A percentile compares a stretch with the other conserved stretches of the same genome.
Evolutionary conservation across 2,113 vertebrate species (phyloP).

Genomic region (Heloderma charlesbogerti): DNA sequence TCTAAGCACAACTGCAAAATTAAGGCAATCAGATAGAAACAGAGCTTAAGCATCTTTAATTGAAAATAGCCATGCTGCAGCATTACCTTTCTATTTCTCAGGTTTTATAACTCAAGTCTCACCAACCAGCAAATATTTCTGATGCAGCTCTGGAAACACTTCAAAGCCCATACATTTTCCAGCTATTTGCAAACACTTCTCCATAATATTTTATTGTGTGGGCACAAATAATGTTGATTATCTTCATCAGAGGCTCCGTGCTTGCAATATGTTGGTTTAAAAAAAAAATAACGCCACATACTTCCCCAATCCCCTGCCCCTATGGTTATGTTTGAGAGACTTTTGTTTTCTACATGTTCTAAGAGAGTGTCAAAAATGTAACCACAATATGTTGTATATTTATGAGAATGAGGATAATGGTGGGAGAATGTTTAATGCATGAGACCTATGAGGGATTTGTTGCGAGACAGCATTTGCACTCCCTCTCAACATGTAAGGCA

Average conservation of each 20-base stretch:
- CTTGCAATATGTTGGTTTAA: background rate
- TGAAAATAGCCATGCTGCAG: accelerated
- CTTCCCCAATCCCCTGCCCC: background rate
- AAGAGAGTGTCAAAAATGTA: slow-evolving; percentile 41
- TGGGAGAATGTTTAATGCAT: slow-evolving; percentile 62
- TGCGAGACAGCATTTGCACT: slow-evolving; percentile 52
- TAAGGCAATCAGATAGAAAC: slow-evolving; percentile 20
- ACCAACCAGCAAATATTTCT: background rate
- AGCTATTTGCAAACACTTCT: background rate
- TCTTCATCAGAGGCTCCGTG: background rate
- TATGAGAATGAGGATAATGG: slow-evolving; percentile 49
- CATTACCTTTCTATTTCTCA: background rate
- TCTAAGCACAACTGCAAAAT: background rate
- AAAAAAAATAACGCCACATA: background rate
- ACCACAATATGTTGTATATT: slow-evolving; percentile 42
- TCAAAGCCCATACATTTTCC: background rate
- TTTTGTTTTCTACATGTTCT: slow-evolving; percentile 11
- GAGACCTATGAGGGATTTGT: slow-evolving; percentile 56
- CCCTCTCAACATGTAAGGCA: slow-evolving; percentile 59
- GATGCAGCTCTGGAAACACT: slow-evolving; percentile 1
- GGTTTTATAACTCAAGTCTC: slow-evolving; percentile 26
- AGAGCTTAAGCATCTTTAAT: slow-evolving; percentile 33
- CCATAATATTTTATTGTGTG: background rate
- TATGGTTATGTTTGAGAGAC: accelerated
- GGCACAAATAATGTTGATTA: slow-evolving; percentile 19